phyloP scores from a whole-genome alignment of 1,140 invertebrate genomes.

The Drosophila pseudoananassae region DNA sequence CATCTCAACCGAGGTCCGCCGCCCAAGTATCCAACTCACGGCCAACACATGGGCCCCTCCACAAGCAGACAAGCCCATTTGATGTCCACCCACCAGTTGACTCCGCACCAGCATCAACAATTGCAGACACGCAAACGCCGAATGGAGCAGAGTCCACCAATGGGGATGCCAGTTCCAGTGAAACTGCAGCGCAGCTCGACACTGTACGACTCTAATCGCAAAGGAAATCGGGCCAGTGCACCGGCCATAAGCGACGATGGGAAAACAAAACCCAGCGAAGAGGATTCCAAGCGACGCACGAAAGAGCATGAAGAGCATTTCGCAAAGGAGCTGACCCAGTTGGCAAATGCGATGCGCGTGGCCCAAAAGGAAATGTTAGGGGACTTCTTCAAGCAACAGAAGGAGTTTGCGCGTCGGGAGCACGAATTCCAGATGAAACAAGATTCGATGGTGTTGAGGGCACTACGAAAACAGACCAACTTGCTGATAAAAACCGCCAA shows the following conservation, averaged over 20 bases:
- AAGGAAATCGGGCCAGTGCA: not conserved
- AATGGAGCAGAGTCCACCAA: conserved; percentile 7
- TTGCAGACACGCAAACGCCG: conserved; percentile 54
- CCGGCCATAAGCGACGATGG: conserved; percentile 9
- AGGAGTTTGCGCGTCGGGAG: conserved; percentile 63
- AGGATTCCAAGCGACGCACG: conserved; percentile 39
- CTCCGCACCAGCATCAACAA: conserved; percentile 39
- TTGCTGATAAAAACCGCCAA: conserved; percentile 54
- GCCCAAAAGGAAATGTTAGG: conserved; percentile 69
- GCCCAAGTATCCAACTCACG: conserved; percentile 29
- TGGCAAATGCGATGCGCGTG: conserved; percentile 55
- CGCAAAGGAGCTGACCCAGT: conserved; percentile 59
- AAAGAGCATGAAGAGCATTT: conserved; percentile 49
- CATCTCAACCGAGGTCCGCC: conserved; percentile 34
- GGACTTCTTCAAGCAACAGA: conserved; percentile 73
- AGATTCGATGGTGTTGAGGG: conserved; percentile 63
- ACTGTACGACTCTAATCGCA: conserved; percentile 12
- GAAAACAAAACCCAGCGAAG: conserved; percentile 18
- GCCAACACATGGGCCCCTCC: conserved; percentile 24
- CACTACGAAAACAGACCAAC: conserved; percentile 67
- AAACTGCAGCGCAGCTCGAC: conserved; percentile 61
- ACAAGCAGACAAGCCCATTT: conserved; percentile 62
- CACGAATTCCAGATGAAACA: conserved; percentile 76
- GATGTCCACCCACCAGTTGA: conserved; percentile 36
- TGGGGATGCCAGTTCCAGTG: conserved; percentile 49